Base-by-base conservation (phyloP, 1,140 invertebrate species). In the Macrobrachium rosenbergii region DNA sequence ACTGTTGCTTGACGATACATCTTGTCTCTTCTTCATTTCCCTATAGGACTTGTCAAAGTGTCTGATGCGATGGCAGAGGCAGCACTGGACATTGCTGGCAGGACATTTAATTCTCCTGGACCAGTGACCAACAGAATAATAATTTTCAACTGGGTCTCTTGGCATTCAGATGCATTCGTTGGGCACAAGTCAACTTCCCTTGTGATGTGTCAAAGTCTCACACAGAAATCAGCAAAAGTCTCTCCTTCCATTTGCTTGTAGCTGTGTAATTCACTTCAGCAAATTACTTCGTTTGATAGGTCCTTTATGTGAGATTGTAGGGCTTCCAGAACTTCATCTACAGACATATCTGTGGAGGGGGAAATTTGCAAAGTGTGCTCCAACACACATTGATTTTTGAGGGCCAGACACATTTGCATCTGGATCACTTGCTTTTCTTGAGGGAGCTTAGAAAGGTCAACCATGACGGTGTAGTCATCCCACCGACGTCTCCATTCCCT, bases 131-230 rank as follows among this genome's bases (percentile, higher is more conserved):
- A n/a, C n/a, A n/a, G n/a, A n/a, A n/a, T n/a, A n/a, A n/a, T n/a
- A n/a, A n/a, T n/a, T n/a, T n/a, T n/a, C n/a, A n/a, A n/a, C n/a
- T 81, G 79, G 11, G 79, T 81, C 60, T 67, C 79, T 5, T 62
- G 2, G 23, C 5, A 67, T 8, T 2, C 28, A n/a, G 19, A 3
- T 21, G 23, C 7, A 67, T 67, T 67, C 23, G 3, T 7, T 28
- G 7, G 64, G 10, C 23, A 67, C 19, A 67, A 12, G 2, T 28
- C 16, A 17, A 8, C 17, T 10, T 67, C 11, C 11, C n/a, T n/a
- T n/a, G n/a, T n/a, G 17, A 17, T 17, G 11, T 67, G 8, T 0
- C 8, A 67, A 14, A 21, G 16, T 11, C 11, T 67, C 17, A 21
- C 8, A 12, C 5, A 21, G 17, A 21, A 11, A 67, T 14, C 23